Percentiles rank a stretch among this genome's conserved stretches.
phyloP scores from a whole-genome alignment of 2,888 invertebrate species.

The Eilema griseolum region DNA sequence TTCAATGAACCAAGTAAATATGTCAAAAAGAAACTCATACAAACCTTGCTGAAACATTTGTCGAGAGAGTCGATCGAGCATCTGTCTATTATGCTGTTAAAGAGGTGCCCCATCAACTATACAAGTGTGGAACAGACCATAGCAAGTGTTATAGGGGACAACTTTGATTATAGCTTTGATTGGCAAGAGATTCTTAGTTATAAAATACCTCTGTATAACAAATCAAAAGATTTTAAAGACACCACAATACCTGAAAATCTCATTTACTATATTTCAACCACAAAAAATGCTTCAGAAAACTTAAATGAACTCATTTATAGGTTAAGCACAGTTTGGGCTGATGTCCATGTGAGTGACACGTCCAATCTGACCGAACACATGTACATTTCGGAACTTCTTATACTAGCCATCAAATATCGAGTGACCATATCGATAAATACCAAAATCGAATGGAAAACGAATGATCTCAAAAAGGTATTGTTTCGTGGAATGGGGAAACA shows the following conservation, averaged over 20 bases:
- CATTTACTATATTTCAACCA: slow-evolving; percentile 86
- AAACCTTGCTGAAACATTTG: slow-evolving; percentile 84
- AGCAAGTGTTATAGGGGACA: slow-evolving; percentile 81
- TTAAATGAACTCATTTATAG: slow-evolving; percentile 81
- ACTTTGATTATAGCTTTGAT: slow-evolving; percentile 80
- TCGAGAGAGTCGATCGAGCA: slow-evolving; percentile 88
- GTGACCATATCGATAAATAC: slow-evolving; percentile 65
- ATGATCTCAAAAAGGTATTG: slow-evolving; percentile 82
- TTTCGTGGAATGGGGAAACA: slow-evolving; percentile 90
- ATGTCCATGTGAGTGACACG: slow-evolving; percentile 88
- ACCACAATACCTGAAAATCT: slow-evolving; percentile 87
- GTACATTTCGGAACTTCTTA: slow-evolving; percentile 89
- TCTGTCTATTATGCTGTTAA: slow-evolving; percentile 86
- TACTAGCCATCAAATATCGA: slow-evolving; percentile 86
- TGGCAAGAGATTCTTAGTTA: slow-evolving; percentile 89
- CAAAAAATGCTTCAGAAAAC: slow-evolving; percentile 62
- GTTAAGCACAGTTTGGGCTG: slow-evolving; percentile 90
- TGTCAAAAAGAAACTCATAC: slow-evolving; percentile 77
- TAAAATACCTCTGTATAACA: slow-evolving; percentile 72
- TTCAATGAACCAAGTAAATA: slow-evolving; percentile 64
- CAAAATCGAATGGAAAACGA: slow-evolving; percentile 62
- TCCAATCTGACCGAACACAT: slow-evolving; percentile 90
- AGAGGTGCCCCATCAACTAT: slow-evolving; percentile 79
- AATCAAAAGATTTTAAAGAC: slow-evolving; percentile 87
- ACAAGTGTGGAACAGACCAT: slow-evolving; percentile 74